phyloP scores from a whole-genome alignment of 2,113 vertebrate species.

The Perognathus longimembris region DNA sequence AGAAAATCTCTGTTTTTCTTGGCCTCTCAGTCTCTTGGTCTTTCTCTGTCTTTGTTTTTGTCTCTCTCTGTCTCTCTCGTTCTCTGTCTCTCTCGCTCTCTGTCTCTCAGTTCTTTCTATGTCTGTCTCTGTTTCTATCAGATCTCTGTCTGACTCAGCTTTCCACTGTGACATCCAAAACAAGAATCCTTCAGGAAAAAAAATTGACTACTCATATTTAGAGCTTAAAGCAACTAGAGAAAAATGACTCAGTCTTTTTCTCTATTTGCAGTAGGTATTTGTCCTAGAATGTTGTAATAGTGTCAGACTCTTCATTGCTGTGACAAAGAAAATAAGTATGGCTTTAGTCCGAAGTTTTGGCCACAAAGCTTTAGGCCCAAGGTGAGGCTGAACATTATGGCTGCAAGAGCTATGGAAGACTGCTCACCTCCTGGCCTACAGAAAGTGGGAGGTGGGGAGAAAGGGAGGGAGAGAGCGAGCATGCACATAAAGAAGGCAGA shows the following conservation, averaged over 20 bases:
- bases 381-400: neutral
- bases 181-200: neutral
- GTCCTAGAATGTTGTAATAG: neutral
- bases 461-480: neutral
- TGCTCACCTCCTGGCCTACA: neutral
- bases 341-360: neutral
- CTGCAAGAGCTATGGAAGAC: neutral
- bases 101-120: too few relatives aligned
- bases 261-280: conserved; percentile 6
- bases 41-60: neutral
- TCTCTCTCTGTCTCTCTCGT: neutral
- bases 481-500: too few relatives aligned
- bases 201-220: neutral
- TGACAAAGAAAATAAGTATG: neutral
- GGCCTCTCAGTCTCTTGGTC: neutral
- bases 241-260: neutral
- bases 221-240: neutral
- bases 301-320: neutral
- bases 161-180: neutral
- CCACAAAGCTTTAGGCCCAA: neutral
- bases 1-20: neutral
- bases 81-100: neutral
- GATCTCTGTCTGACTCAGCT: neutral
- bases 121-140: too few relatives aligned
- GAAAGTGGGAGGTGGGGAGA: neutral